Base-by-base conservation (phyloP, 2,888 invertebrate species). In the Cylloceria caligata region DNA sequence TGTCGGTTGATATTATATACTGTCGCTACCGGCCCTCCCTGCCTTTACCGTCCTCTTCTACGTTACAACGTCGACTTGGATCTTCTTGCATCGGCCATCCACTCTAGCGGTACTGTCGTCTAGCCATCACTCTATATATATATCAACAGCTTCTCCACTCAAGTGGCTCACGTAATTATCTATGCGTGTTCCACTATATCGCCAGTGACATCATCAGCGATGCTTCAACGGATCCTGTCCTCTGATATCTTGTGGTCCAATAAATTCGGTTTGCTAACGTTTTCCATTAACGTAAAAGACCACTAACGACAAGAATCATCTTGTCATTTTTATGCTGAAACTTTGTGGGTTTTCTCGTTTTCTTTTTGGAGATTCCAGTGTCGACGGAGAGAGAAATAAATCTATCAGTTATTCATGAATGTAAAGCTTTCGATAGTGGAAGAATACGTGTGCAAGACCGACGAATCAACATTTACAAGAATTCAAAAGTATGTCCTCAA, bases 141-240 rank as follows among this genome's bases (percentile, higher is more conserved):
- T n/a, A n/a, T n/a, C 34, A 30, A 74, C 55, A 75, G 67, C 36
- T 52, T 19, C 36, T 30, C 2, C 13, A n/a, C 30, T 30, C 19
- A 67, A 81, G 34, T 42, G 72, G 47, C 64, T 47, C 64, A 69
- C 55, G 72, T 78, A 60, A 83, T 83, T 71, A 81, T 55, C 67
- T 27, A 21, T 57, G 39, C 74, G 34, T 47, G 64, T 60, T 30
- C 24, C 30, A 36, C 24, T 11, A 36, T 13, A 45, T 67, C 60
- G 65, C 24, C 39, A 42, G 30, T 55, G 68, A 3, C 42, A 67
- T 64, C 64, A 45, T 34, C 30, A 9, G 7, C 67, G 7, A 1
- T 42, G 13, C 45, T 55, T 42, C 30, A 55, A 71, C 34, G 21
- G 42, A 64, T 64, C 60, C 30, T 60, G 45, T 71, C 4, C 39